Percentiles rank a stretch among this genome's conserved stretches.
These are phyloP conservation scores for Eupithecia abbreviata DNA, from an alignment of 2,888 invertebrate genomes.

Conservation along the genomic window DNA sequence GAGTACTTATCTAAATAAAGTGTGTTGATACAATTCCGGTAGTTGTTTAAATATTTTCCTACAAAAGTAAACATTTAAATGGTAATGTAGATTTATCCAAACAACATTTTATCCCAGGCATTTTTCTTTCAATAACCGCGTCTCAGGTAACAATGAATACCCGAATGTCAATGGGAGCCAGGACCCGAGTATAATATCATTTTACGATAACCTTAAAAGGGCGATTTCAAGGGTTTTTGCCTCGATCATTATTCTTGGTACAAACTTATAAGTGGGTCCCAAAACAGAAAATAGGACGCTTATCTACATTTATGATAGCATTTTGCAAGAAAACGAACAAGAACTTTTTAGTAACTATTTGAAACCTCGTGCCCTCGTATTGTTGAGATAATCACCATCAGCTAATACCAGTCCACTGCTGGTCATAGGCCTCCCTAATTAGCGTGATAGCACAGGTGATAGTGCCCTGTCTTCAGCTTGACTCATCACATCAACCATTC, in stretches of 20 bases:
- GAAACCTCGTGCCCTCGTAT: background rate
- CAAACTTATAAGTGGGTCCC: conserved; percentile 7
- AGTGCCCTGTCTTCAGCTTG: too few species aligned
- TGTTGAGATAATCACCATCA: background rate
- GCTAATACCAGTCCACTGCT: background rate
- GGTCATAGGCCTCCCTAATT: background rate
- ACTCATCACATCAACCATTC: too few species aligned
- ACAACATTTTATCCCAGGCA: background rate
- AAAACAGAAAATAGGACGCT: background rate
- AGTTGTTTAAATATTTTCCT: background rate
- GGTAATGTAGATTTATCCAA: background rate
- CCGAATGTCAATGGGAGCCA: background rate
- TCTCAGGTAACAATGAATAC: conserved; percentile 8
- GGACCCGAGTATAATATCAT: conserved; percentile 26
- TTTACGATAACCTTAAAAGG: conserved; percentile 32
- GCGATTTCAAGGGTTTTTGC: conserved; percentile 32
- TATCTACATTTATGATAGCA: background rate
- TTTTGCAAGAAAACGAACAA: background rate
- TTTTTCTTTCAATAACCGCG: background rate
- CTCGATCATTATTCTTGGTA: conserved; percentile 25
- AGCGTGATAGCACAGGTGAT: background rate
- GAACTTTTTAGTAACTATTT: background rate
- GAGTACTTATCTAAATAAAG: too few species aligned
- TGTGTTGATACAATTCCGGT: too few species aligned
- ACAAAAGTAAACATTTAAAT: background rate